Conservation (phyloP, 2,113 vertebrate species). For the Corythaixoides concolor region DNA sequence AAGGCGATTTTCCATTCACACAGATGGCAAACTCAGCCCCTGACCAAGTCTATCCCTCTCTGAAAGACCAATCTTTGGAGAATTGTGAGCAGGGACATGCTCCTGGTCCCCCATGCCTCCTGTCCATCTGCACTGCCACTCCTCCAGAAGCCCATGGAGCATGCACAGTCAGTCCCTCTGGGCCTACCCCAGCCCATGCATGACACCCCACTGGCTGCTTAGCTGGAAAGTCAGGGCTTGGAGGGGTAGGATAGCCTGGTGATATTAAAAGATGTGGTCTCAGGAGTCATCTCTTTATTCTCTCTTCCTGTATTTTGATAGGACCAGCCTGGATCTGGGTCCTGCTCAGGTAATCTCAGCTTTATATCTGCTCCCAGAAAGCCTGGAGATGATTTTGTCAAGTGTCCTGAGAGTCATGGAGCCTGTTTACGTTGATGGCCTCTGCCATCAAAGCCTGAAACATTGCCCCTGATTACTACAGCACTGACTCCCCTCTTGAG, state of each 20-base stretch:
- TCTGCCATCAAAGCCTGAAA: not conserved
- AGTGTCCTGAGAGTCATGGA: not conserved
- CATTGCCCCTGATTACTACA: not conserved
- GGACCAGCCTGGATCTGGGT: not conserved
- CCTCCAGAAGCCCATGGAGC: not conserved
- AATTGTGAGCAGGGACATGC: not conserved
- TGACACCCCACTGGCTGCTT: not conserved
- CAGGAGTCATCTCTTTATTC: not conserved
- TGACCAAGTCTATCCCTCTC: not conserved
- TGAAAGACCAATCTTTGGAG: not conserved
- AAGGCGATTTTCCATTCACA: not conserved
- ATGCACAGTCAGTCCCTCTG: fast-evolving
- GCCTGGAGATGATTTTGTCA: not conserved
- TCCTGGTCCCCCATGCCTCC: not conserved
- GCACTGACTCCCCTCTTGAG: not conserved
- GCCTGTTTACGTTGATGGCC: not conserved
- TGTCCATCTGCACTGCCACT: no score
- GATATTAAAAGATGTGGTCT: not conserved
- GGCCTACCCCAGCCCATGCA: not conserved
- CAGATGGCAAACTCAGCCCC: not conserved
- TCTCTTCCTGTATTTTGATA: not conserved
- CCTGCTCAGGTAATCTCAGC: not conserved
- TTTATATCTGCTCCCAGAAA: not conserved
- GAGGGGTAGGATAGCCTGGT: not conserved
- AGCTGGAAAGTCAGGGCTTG: not conserved